A percentile compares a stretch with the other conserved stretches of the same genome.
Conservation (phyloP, 2,113 vertebrate genomes). For the Tauraco erythrolophus region DNA sequence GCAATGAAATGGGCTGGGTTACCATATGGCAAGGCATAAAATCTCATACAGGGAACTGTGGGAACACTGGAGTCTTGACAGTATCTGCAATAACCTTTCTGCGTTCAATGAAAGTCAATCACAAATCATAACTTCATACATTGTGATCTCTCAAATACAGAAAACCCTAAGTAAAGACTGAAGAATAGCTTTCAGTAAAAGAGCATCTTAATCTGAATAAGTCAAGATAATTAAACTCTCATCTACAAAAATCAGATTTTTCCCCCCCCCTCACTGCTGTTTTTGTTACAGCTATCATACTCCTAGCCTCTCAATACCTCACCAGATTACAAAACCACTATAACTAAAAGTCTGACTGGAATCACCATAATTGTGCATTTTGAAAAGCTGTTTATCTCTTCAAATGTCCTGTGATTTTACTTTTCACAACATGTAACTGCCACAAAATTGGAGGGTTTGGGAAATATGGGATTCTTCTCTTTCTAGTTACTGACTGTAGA, state of each 20-base stretch:
- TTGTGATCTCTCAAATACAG: not conserved
- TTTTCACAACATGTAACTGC: not conserved
- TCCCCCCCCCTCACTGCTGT: not conserved
- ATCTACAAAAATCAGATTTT: not conserved
- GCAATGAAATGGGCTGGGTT: not conserved
- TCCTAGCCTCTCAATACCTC: not conserved
- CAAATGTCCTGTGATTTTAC: not conserved
- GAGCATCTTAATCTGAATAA: not conserved
- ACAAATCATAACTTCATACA: conserved; percentile 5
- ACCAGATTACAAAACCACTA: not conserved
- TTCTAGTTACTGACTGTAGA: not conserved
- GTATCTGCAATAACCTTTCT: not conserved
- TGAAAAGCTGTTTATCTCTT: not conserved
- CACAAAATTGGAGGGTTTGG: not conserved
- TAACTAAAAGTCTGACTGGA: not conserved
- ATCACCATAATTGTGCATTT: not conserved
- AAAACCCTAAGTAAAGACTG: not conserved
- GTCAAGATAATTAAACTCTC: not conserved
- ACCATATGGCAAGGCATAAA: not conserved
- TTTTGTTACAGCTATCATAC: not conserved
- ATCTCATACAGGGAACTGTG: not conserved
- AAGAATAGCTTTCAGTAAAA: not conserved
- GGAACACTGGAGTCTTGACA: conserved; percentile 10
- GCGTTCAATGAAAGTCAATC: conserved; percentile 24
- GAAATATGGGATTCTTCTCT: not conserved